Conservation (phyloP, 2,797 vertebrate species). For the Coracias cyanogaster region DNA sequence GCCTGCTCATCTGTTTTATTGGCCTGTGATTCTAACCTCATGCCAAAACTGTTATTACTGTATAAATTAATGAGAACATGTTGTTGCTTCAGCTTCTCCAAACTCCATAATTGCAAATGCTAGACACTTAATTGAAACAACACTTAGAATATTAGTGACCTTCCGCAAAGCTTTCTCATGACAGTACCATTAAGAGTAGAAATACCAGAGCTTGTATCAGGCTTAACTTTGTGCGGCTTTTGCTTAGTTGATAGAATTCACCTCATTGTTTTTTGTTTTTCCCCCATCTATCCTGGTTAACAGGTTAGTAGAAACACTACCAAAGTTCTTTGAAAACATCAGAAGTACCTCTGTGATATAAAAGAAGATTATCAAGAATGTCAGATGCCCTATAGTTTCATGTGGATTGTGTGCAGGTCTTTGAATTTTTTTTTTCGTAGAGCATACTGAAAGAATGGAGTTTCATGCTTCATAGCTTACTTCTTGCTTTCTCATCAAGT, state of each 20-base stretch:
- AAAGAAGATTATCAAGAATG: not conserved
- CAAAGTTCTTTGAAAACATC: not conserved
- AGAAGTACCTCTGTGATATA: not conserved
- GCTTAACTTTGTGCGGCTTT: not conserved
- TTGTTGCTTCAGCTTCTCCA: constrained; percentile 60
- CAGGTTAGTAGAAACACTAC: not conserved
- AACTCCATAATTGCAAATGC: constrained; percentile 36
- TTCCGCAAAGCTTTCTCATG: constrained; percentile 4
- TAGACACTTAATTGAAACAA: constrained; percentile 34
- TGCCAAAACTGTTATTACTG: constrained; percentile 65
- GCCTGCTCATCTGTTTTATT: constrained; percentile 69
- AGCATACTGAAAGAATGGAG: not conserved
- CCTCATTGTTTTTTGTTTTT: not conserved
- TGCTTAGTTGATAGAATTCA: not conserved
- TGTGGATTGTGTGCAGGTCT: not conserved
- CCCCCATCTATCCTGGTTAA: accelerated
- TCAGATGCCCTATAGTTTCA: not conserved
- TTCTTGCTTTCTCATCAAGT: not conserved
- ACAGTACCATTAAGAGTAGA: not conserved
- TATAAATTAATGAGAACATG: constrained; percentile 68
- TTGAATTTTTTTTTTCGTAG: not conserved
- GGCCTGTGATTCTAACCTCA: not conserved
- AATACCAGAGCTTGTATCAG: not conserved
- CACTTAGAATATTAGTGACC: not conserved
- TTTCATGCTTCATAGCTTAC: not conserved